Base-by-base conservation (phyloP, 2,113 vertebrate genomes). In the Syrrhaptes paradoxus region DNA sequence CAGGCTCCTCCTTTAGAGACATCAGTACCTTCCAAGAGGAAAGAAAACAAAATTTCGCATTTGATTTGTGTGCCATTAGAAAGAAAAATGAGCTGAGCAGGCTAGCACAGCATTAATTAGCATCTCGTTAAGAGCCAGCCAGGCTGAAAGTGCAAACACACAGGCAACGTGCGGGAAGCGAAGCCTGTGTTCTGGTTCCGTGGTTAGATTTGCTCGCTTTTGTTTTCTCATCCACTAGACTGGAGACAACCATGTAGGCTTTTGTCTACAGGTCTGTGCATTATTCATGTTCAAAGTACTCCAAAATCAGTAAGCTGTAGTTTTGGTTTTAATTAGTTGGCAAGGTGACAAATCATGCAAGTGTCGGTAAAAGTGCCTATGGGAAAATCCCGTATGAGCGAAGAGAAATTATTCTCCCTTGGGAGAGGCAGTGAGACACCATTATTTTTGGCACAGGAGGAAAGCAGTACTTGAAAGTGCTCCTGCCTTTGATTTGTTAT, bases 401-500 rank as follows among this genome's bases (percentile, higher is more conserved):
- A 92, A 93, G 1, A 95, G 58, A 92, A 96, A 74, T 95, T 81
- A 86, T 66, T 96, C 85, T 95, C 92, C 65, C 62, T 89, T 89
- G 58, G 77, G 76, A 93, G 83, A 92, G 32, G 16, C 19, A 72
- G 58, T 78, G 57, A 92, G 90, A 85, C 90, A 92, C 76, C 90
- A 88, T 93, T 89, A 68, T 89, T 93, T 96, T 85, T 97, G 96
- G 96, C 95, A 93, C 66, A 58, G 85, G 77, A 94, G 93, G 79
- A 96, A 96, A 96, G 93, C 88, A 82, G 9, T 57, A 76, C 80
- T 95, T 96, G 84, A 94, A 97, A 96, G 91, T 51, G 92, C 68
- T 68, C 80, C 86, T 36, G 73, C 81, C 93, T 97, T 95, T 97
- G 95, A 95, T 95, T 96, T 91, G 51, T 93, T 93, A 95, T 93